Conservation (phyloP, 1,140 invertebrate species). For the Polypedilum vanderplanki region DNA sequence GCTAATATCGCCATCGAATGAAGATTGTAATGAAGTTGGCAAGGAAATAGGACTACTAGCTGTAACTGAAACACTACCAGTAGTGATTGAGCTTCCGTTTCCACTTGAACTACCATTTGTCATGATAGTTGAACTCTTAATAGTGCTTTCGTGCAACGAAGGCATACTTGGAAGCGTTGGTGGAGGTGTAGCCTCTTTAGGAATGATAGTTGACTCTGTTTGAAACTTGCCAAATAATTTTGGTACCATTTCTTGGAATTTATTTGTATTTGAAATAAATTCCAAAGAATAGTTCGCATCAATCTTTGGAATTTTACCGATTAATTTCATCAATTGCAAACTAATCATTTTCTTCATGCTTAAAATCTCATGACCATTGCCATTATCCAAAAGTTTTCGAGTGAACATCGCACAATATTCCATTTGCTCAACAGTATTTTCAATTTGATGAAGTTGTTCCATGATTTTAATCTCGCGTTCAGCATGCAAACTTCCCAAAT, state of each 20-base stretch:
- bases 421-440: constrained; percentile 71
- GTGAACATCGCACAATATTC: constrained; percentile 80
- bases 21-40: constrained; percentile 63
- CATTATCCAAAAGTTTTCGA: constrained; percentile 66
- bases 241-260: constrained; percentile 64
- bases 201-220: constrained; percentile 48
- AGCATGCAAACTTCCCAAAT: constrained; percentile 73
- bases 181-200: constrained; percentile 36
- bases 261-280: constrained; percentile 71
- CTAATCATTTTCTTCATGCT: constrained; percentile 69
- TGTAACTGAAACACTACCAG: constrained; percentile 43
- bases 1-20: constrained; percentile 59
- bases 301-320: constrained; percentile 70
- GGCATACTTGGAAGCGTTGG: constrained; percentile 35
- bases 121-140: constrained; percentile 30
- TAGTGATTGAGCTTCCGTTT: constrained; percentile 31
- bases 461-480: constrained; percentile 79
- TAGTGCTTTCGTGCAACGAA: constrained; percentile 31
- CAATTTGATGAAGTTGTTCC: constrained; percentile 73
- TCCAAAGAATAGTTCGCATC: constrained; percentile 70
- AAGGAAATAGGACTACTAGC: constrained; percentile 58
- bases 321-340: constrained; percentile 65
- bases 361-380: constrained; percentile 74
- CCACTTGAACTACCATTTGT: constrained; percentile 30
- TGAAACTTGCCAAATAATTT: constrained; percentile 65